Evolutionary conservation across 1,140 invertebrate genomes (phyloP), one percentile per base, ranked within the genome.

Genomic region (Caligus rogercresseyi): DNA sequence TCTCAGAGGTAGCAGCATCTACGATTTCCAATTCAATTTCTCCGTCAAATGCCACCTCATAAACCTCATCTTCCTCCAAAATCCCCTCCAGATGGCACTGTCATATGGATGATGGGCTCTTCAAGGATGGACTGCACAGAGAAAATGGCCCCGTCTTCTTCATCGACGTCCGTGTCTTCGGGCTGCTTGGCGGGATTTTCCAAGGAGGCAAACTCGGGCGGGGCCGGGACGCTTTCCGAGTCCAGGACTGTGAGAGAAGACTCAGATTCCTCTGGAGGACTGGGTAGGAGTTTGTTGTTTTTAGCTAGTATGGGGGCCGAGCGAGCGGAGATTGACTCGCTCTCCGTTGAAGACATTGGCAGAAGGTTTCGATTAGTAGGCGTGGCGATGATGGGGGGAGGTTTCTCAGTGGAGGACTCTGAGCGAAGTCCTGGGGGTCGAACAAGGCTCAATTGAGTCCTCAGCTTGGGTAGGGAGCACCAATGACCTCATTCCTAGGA

Each of bases 281-380:
- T 1, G 31, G 24, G 26, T 61, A 15, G 7, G 25, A 61, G 26
- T 61, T 19, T 23, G 53, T 54, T 54, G n/a, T 15, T 13, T 21
- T 13, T 20, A 54, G 57, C 11, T 1, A 25, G 51, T 15, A 54
- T 25, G 3, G 61, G 61, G 16, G 52, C 60, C 16, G 60, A 62
- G 14, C 52, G 14, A 4, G 31, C 52, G 20, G 60, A 62, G 13
- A 53, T 56, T 21, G 61, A 63, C 52, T 63, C 61, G 43, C 61
- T 63, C 53, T 63, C 61, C n/a, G 61, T 63, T 15, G 61, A 63
- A 15, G 61, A 63, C 51, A 63, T 60, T 25, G 57, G 23, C 21
- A 60, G 21, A 14, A 60, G 24, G 25, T 20, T 18, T 60, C 57
- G 1, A 13, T 43, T 43, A n/a, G 23, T 20, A 53, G 57, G 57